phyloP scores from a whole-genome alignment of 2,797 vertebrate genomes.

The Philypnodon macrostomus region DNA sequence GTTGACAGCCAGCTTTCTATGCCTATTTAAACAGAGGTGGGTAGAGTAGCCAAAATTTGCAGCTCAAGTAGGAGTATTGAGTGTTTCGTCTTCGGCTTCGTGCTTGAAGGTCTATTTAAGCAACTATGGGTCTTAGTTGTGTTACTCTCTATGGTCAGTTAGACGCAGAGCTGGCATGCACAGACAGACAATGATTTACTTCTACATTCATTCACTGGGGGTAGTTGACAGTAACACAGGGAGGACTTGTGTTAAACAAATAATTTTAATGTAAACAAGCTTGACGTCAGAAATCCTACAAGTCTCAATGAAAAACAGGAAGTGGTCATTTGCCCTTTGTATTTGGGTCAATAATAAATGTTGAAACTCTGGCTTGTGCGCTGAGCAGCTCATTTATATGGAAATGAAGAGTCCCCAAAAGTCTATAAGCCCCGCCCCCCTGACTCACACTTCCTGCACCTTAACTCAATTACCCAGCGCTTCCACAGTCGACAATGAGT shows the following conservation, averaged over 20 bases:
- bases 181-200: too few species aligned
- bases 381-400: conserved; percentile 72
- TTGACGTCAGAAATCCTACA: conserved; percentile 19
- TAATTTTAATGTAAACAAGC: too few species aligned
- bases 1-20: conserved; percentile 23
- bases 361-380: conserved; percentile 32
- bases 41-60: too few species aligned
- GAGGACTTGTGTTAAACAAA: too few species aligned
- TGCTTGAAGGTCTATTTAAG: too few species aligned
- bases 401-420: conserved; percentile 59
- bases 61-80: too few species aligned
- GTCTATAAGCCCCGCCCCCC: conserved; percentile 32
- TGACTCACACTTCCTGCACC: conserved; percentile 27
- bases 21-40: conserved; percentile 7
- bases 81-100: too few species aligned
- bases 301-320: conserved; percentile 19
- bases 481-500: conserved; percentile 38
- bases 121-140: too few species aligned
- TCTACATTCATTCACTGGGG: too few species aligned
- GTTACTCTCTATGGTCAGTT: too few species aligned
- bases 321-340: conserved; percentile 45
- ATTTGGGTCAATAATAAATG: conserved; percentile 49
- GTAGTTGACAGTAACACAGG: too few species aligned
- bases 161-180: too few species aligned
- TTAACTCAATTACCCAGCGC: conserved; percentile 54